Base-by-base conservation (phyloP, 2,888 invertebrate species). In the Tineola bisselliella region DNA sequence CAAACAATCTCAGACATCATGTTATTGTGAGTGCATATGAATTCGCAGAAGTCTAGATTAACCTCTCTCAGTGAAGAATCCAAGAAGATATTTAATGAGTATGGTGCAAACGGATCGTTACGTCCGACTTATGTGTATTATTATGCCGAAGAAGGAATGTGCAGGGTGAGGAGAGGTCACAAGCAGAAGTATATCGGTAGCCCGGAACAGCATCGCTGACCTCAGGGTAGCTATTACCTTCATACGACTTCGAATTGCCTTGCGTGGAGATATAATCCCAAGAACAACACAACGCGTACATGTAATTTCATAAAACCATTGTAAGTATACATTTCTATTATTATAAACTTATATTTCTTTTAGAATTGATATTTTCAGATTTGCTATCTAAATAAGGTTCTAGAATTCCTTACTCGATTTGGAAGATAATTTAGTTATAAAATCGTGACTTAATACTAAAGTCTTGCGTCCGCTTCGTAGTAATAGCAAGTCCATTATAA, bases 61-160 rank as follows among this genome's bases (percentile, higher is more conserved):
- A 48, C 15, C 38, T 4, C 38, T n/a, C 48, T 48, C 13, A 44
- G 44, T n/a, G 5, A 44, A 44, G 44, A 72, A 76, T 74, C 73
- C 72, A 73, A 71, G 68, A 71, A 70, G 71, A 70, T 69, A 75
- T 75, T 74, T 86, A 84, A 84, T 84, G 80, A 84, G 79, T 74
- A 73, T 72, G 73, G 75, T 72, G 70, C 71, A 66, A 67, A 64
- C 65, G 70, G 79, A 79, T 86, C 79, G 82, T 81, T 82, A 80
- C 74, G 78, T 67, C 69, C 70, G 69, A 71, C 76, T 77, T 76
- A 79, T 79, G 79, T 81, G 83, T 84, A 82, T 84, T 84, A 84
- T 84, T 84, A 84, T 73, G 78, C 81, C 81, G 70, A 79, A 83
- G 81, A 83, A 81, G 86, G 86, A 84, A 84, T 83, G 82, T 69